These are phyloP conservation scores for Strigamia crassipes DNA, from an alignment of 2,888 invertebrate genomes.

Conservation along the genomic window DNA sequence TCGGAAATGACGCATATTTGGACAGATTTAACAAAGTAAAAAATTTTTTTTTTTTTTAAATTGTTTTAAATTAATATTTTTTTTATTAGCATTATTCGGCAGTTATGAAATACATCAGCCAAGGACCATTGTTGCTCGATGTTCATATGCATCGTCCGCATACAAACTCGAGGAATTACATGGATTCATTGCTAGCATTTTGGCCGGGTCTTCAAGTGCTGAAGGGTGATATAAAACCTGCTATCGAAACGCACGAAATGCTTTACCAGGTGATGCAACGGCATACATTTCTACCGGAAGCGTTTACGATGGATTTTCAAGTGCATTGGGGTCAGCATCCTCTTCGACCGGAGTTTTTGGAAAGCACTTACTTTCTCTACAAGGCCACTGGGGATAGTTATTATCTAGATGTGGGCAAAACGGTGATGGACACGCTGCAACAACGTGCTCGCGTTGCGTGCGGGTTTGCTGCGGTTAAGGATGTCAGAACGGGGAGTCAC, in stretches of 20 bases:
- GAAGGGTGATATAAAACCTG: conserved; percentile 91
- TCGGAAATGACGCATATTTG: conserved; percentile 88
- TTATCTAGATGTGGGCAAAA: conserved; percentile 89
- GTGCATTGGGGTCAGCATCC: conserved; percentile 99
- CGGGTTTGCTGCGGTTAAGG: conserved; percentile 96
- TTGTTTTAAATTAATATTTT: background rate
- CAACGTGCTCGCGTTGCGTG: conserved; percentile 90
- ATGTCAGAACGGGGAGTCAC: conserved; percentile 84
- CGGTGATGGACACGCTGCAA: conserved; percentile 85
- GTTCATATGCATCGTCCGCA: conserved; percentile 95
- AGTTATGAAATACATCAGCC: conserved; percentile 95
- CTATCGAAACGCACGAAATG: conserved; percentile 99
- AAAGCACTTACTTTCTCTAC: conserved; percentile 96
- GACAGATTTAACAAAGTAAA: conserved; percentile 81
- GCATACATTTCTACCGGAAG: conserved; percentile 97
- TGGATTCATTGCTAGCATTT: conserved; percentile 96
- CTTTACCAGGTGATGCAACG: conserved; percentile 96
- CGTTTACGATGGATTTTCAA: conserved; percentile 96
- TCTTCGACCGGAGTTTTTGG: conserved; percentile 93
- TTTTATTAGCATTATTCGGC: conserved; percentile 83
- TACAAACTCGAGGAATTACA: conserved; percentile 90
- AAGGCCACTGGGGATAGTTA: conserved; percentile 93
- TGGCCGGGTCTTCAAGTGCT: conserved; percentile 96
- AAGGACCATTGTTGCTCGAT: conserved; percentile 92
- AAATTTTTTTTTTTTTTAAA: too few species aligned